Base-by-base conservation (phyloP, 1,140 invertebrate species). In the Atopsyche davidsoni region DNA sequence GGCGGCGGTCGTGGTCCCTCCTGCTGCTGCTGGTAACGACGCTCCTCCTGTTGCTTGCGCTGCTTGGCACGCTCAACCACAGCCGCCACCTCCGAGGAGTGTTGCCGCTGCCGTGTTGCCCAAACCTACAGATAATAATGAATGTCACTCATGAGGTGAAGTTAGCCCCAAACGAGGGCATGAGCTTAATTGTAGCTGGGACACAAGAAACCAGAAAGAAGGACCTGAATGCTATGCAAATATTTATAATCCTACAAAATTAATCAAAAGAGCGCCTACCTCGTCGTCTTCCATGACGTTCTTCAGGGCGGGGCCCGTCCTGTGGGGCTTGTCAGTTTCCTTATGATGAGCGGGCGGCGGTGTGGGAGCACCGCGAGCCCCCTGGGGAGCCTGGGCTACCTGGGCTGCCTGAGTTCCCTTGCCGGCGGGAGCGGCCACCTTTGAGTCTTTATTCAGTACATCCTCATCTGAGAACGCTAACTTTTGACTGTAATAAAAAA, bases 381-480 rank as follows among this genome's bases (percentile, higher is more conserved):
- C 23, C 35, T 46, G 43, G 18, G 51, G 43, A n/a, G 25, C 18
- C 14, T 28, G 24, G 39, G 32, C 4, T 25, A 22, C 31, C 11
- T 16, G 21, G 23, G 19, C 4, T 24, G 34, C 6, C n/a, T 31
- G 14, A 4, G 3, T 23, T 24, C 10, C 21, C 4, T 44, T 38
- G 64, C 60, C 17, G 78, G 76, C 6, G 70, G 64, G 68, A 94
- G 92, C 24, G 11, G 42, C 7, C n/a, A 11, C 4, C 32, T 28
- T 23, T 21, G 18, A n/a, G 13, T 51, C 32, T 28, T 51, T 51
- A 18, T 52, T 58, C 23, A 64, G 60, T 14, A 79, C 76, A 4
- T 70, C 64, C 69, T 96, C 92, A 59, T 94, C 92, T 64, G 91
- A 94, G 69, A 96, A 96, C 50, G 87, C 83, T 55, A 96, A 73